Evolutionary conservation across 2,113 vertebrate genomes (phyloP).

Genomic region (Ivindomyrus marchei): DNA sequence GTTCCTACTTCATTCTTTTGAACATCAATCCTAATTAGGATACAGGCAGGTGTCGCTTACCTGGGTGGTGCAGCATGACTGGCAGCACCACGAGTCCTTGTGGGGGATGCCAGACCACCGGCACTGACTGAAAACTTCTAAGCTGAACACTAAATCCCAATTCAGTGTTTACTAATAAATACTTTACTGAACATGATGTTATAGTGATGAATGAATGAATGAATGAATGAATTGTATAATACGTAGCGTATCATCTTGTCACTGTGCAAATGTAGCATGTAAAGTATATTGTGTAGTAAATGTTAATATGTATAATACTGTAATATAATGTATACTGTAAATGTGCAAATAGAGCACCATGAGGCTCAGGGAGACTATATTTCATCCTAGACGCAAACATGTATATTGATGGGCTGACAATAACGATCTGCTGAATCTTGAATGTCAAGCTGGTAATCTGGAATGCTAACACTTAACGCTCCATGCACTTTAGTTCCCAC

Average conservation of each 20-base stretch:
- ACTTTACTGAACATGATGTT: not conserved
- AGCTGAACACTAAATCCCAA: not conserved
- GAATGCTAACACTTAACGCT: not conserved
- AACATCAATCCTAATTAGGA: not conserved
- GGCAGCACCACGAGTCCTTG: not conserved
- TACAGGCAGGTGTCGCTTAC: not conserved
- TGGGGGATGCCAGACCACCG: not conserved
- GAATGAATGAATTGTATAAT: not conserved
- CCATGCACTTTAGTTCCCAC: constrained; percentile 44
- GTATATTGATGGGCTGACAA: not conserved
- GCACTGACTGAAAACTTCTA: not conserved
- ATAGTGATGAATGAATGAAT: not conserved
- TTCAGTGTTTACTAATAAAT: not conserved
- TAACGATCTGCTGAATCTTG: not conserved
- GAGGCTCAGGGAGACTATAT: not conserved
- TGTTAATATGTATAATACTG: not conserved
- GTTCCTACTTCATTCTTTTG: not conserved
- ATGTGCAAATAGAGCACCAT: not conserved
- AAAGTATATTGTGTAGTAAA: not conserved
- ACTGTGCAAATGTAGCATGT: not conserved
- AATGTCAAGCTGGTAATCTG: not conserved
- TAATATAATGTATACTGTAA: not conserved
- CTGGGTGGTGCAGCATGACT: not conserved
- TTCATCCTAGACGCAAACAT: not conserved
- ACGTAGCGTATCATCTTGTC: not conserved